Evolutionary conservation across 2,113 vertebrate species (phyloP).

Genomic region (Perognathus longimembris): DNA sequence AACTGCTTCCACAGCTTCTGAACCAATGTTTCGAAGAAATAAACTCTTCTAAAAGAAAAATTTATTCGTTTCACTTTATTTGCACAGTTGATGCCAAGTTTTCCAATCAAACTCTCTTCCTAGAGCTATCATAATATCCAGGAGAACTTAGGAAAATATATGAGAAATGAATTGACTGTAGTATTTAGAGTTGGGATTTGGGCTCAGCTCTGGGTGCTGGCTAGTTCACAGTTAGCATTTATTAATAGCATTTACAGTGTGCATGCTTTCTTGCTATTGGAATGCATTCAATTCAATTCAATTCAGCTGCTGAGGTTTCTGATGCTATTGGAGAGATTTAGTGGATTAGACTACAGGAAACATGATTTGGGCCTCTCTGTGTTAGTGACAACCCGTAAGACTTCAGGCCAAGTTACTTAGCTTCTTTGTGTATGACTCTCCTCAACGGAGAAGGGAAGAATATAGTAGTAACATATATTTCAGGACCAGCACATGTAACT

Average conservation of each 20-base stretch:
- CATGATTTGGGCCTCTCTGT: constrained; percentile 42
- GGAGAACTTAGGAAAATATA: constrained; percentile 55
- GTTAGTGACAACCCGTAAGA: constrained; percentile 3
- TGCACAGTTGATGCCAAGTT: constrained; percentile 71
- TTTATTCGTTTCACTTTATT: constrained; percentile 76
- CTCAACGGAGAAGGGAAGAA: neutral
- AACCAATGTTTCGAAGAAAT: constrained; percentile 68
- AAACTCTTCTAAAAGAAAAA: constrained; percentile 73
- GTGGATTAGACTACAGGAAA: constrained; percentile 38
- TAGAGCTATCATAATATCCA: constrained; percentile 73
- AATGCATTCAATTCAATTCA: constrained; percentile 44
- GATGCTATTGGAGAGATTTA: constrained; percentile 35
- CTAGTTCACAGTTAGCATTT: constrained; percentile 29
- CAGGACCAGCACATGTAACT: neutral
- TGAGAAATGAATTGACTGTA: constrained; percentile 24
- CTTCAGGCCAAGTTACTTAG: constrained; percentile 13
- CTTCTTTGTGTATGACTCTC: neutral
- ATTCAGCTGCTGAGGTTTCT: neutral
- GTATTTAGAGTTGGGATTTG: neutral
- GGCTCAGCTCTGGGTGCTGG: constrained; percentile 32
- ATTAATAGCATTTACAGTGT: constrained; percentile 11
- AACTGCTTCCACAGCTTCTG: constrained; percentile 68
- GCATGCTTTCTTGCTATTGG: constrained; percentile 28
- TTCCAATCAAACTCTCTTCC: constrained; percentile 64
- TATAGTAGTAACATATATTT: neutral